These are phyloP conservation scores for Platyscapa corneri DNA, from an alignment of 1,140 invertebrate species.

Conservation along the genomic window DNA sequence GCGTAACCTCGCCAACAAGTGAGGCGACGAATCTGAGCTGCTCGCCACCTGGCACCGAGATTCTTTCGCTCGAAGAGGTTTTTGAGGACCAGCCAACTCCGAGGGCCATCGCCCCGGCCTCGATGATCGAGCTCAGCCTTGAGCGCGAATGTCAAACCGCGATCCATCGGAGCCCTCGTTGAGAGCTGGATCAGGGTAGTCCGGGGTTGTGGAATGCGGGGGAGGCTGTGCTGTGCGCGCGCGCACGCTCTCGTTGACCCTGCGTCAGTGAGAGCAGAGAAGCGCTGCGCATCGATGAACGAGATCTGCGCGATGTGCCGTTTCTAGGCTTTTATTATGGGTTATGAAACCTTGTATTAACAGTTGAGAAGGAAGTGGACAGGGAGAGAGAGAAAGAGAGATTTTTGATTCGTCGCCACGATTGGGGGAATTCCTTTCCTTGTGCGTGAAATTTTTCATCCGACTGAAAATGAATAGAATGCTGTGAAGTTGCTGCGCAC, in stretches of 20 bases:
- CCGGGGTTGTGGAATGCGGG: no score
- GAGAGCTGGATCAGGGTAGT: not conserved
- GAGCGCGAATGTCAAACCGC: not conserved
- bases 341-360: constrained; percentile 6
- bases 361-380: not conserved
- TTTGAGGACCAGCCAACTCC: not conserved
- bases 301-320: not conserved
- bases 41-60: constrained; percentile 65
- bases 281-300: not conserved
- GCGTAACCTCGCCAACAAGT: constrained; percentile 67
- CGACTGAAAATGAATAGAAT: not conserved
- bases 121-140: constrained; percentile 28
- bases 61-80: constrained; percentile 47
- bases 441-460: constrained; percentile 25
- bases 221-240: not conserved
- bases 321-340: constrained; percentile 21
- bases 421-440: constrained; percentile 26
- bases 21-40: constrained; percentile 67
- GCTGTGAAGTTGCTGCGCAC: not conserved
- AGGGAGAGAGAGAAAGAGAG: not conserved
- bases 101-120: constrained; percentile 22
- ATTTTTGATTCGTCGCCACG: not conserved
- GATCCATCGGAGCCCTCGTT: constrained; percentile 27
- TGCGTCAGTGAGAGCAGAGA: constrained; percentile 15
- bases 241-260: constrained; percentile 6